Evolutionary conservation across 1,140 invertebrate genomes (phyloP).

Genomic region (Ooceraea biroi): DNA sequence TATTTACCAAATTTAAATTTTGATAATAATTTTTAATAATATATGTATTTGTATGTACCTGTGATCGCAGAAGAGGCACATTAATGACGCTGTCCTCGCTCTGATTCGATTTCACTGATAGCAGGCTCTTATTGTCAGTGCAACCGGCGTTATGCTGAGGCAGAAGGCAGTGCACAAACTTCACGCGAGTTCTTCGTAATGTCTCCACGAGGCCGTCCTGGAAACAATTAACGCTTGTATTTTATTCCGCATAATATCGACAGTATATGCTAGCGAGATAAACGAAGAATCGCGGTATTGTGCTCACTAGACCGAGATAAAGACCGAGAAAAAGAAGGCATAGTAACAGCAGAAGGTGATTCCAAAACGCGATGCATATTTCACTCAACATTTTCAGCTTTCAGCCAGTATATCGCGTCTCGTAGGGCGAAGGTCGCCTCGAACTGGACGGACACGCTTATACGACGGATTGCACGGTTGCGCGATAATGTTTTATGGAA

Average conservation of each 20-base stretch:
- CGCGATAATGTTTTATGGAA: constrained; percentile 52
- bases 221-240: constrained; percentile 59
- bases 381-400: constrained; percentile 60
- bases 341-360: constrained; percentile 37
- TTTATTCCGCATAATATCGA: background rate
- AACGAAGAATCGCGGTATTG: constrained; percentile 11
- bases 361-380: constrained; percentile 53
- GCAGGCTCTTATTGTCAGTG: constrained; percentile 84
- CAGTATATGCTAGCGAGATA: constrained; percentile 26
- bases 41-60: constrained; percentile 87
- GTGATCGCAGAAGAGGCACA: constrained; percentile 94
- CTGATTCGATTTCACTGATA: constrained; percentile 85
- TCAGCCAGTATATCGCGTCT: constrained; percentile 15
- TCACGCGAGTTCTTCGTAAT: constrained; percentile 92
- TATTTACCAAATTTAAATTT: constrained; percentile 4
- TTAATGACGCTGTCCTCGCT: constrained; percentile 91
- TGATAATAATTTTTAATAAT: background rate
- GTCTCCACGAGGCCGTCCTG: constrained; percentile 96
- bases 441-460: constrained; percentile 17
- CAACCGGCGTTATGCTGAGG: constrained; percentile 92
- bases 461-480: constrained; percentile 10
- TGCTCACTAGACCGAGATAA: constrained; percentile 11
- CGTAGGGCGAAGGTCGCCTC: constrained; percentile 39
- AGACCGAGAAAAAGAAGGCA: constrained; percentile 22
- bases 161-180: constrained; percentile 96